phyloP scores from a whole-genome alignment of 1,140 invertebrate species.

The Tetragonula clypearis region DNA sequence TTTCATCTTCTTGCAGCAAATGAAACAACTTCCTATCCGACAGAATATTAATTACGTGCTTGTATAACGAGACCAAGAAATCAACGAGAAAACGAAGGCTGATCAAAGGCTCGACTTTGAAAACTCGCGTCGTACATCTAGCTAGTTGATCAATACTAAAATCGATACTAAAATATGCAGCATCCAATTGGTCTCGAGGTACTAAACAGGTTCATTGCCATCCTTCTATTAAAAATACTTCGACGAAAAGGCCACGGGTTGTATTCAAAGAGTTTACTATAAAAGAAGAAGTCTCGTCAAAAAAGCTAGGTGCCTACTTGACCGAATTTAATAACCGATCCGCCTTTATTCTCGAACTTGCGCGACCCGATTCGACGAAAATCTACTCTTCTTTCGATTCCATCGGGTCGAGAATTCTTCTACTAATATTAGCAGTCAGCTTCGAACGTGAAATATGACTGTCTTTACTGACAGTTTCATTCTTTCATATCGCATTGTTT shows the following conservation, averaged over 20 bases:
- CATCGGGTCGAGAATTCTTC: too few species aligned
- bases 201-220: neutral
- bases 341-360: too few species aligned
- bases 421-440: too few species aligned
- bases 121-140: neutral
- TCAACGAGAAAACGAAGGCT: neutral
- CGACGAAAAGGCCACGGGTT: neutral
- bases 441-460: too few species aligned
- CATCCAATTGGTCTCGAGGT: neutral
- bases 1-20: too few species aligned
- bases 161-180: neutral
- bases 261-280: neutral
- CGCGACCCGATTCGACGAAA: neutral
- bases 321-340: slow-evolving; percentile 14
- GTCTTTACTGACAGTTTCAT: too few species aligned
- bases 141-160: neutral
- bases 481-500: too few species aligned
- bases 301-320: neutral
- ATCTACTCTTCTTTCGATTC: neutral
- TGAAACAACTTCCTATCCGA: too few species aligned
- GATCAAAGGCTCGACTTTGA: neutral
- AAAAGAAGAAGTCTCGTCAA: neutral
- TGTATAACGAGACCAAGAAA: neutral
- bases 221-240: neutral
- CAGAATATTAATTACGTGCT: neutral